Conservation (phyloP, 2,888 invertebrate species). For the Sturmia bella region DNA sequence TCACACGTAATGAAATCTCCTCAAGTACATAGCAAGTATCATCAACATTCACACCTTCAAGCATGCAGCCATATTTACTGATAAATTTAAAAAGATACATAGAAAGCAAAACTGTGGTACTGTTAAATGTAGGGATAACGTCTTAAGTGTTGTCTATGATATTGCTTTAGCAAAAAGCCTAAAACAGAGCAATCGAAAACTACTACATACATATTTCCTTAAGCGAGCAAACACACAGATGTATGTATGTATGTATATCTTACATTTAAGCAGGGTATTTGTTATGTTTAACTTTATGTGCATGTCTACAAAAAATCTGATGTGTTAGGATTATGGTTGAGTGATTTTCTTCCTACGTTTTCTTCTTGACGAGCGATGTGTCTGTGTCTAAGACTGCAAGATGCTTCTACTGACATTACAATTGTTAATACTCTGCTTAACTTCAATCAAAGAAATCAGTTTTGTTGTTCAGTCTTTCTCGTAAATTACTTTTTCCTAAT, state of each 20-base stretch:
- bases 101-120: constrained; percentile 9
- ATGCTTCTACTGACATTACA: constrained; percentile 15
- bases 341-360: not conserved
- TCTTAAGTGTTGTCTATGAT: constrained; percentile 55
- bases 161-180: constrained; percentile 10
- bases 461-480: constrained; percentile 32
- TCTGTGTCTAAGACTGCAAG: constrained; percentile 2
- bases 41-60: constrained; percentile 2
- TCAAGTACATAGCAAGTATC: not conserved
- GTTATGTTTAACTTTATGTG: not conserved
- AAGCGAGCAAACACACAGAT: constrained; percentile 26
- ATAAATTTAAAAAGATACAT: not conserved
- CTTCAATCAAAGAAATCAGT: constrained; percentile 44
- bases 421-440: constrained; percentile 36
- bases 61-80: not conserved
- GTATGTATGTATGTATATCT: not conserved
- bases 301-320: constrained; percentile 1
- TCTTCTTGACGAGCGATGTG: not conserved
- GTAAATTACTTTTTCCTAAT: not conserved
- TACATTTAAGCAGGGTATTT: not conserved
- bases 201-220: constrained; percentile 1
- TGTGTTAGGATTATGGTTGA: constrained; percentile 24
- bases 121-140: constrained; percentile 38
- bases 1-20: not conserved
- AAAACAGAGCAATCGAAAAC: not conserved